Evolutionary conservation across 2,888 invertebrate species (phyloP).

Genomic region (Drosophila tripunctata): DNA sequence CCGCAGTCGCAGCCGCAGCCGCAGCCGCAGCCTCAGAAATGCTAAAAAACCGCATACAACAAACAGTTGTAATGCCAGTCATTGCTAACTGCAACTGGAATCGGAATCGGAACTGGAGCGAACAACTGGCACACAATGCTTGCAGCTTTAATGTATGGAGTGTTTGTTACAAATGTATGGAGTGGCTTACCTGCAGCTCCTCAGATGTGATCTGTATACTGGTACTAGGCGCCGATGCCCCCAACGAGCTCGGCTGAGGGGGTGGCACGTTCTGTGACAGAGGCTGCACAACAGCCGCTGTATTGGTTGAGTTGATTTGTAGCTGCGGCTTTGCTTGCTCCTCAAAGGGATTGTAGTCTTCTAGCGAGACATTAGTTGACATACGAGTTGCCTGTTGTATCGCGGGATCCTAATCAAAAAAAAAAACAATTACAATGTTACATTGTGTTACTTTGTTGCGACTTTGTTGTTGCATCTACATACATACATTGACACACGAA

Average conservation of each 20-base stretch:
- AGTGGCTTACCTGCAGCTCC: constrained; percentile 88
- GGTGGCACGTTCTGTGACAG: constrained; percentile 82
- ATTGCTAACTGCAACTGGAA: constrained; percentile 39
- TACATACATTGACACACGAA: constrained; percentile 20
- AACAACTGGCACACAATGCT: no score
- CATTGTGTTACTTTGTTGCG: no score
- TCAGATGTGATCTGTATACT: constrained; percentile 87
- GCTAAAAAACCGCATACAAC: constrained; percentile 37
- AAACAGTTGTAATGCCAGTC: constrained; percentile 31
- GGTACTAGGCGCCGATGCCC: constrained; percentile 83
- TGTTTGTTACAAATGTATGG: no score
- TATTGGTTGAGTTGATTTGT: constrained; percentile 85
- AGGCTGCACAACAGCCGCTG: constrained; percentile 83
- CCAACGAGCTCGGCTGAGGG: constrained; percentile 63
- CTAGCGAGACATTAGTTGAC: constrained; percentile 88
- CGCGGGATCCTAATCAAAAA: constrained; percentile 92
- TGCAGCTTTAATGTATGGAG: no score
- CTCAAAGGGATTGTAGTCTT: constrained; percentile 98
- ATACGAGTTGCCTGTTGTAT: constrained; percentile 95
- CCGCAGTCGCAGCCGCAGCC: constrained; percentile 43
- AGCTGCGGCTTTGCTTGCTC: constrained; percentile 86
- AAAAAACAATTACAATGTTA: no score
- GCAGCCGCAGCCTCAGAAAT: constrained; percentile 55
- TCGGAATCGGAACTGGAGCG: no score
- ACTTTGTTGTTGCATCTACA: constrained; percentile 65